phyloP scores from a whole-genome alignment of 2,888 invertebrate genomes.

The Nomada fabriciana region DNA sequence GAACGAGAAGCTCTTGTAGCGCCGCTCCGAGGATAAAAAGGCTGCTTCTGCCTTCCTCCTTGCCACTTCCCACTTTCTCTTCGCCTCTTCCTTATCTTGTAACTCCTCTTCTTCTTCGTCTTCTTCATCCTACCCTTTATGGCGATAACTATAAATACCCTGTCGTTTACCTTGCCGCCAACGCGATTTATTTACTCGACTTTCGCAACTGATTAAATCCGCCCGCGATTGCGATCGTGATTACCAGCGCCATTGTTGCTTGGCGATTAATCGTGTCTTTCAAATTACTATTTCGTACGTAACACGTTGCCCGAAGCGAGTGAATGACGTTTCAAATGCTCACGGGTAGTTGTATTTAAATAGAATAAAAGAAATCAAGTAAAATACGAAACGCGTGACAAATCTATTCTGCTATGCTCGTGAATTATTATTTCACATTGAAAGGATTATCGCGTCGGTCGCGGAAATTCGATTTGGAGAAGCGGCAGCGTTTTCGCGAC shows the following conservation, averaged over 20 bases:
- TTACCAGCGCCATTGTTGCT: conserved; percentile 4
- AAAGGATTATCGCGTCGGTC: too few relatives aligned
- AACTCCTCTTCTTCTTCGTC: not conserved
- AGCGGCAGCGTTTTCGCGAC: too few relatives aligned
- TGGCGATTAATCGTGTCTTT: conserved; percentile 10
- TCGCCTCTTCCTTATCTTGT: conserved; percentile 22
- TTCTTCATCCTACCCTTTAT: not conserved
- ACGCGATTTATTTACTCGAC: conserved; percentile 37
- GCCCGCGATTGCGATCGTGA: conserved; percentile 8
- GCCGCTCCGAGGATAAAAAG: conserved; percentile 53
- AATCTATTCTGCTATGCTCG: too few relatives aligned
- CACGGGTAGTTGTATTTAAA: too few relatives aligned
- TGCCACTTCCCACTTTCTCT: not conserved
- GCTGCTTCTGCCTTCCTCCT: conserved; percentile 45
- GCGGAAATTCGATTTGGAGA: not conserved
- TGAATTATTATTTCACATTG: too few relatives aligned
- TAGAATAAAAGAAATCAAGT: too few relatives aligned
- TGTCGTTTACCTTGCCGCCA: conserved; percentile 6
- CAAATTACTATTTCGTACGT: too few relatives aligned
- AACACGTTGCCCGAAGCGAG: too few relatives aligned
- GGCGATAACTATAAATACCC: conserved; percentile 43
- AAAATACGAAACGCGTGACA: too few relatives aligned
- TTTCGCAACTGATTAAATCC: conserved; percentile 26
- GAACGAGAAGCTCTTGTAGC: conserved; percentile 63
- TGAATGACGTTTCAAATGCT: too few relatives aligned